phyloP scores from a whole-genome alignment of 2,888 invertebrate genomes.

The Drosophila koepferae region DNA sequence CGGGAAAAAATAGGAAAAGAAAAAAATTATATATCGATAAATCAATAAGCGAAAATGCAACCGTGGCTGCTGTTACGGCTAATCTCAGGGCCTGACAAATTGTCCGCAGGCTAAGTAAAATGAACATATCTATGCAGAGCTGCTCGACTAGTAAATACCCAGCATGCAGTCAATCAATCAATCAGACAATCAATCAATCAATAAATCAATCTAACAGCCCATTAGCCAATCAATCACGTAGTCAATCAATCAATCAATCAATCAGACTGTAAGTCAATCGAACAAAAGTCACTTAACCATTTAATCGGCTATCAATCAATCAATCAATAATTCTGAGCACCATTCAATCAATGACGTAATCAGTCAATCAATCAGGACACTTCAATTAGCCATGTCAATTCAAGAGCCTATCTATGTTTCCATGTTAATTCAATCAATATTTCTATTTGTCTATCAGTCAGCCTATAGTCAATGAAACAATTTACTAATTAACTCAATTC shows the following conservation, averaged over 20 bases:
- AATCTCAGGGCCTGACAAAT: slow-evolving; percentile 64
- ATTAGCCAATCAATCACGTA: background rate
- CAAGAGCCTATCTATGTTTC: background rate
- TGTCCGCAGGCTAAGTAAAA: slow-evolving; percentile 51
- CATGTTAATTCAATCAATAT: background rate
- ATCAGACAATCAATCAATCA: background rate
- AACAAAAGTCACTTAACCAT: no score
- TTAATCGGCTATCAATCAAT: background rate
- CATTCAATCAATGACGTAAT: background rate
- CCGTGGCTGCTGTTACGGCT: slow-evolving; percentile 54
- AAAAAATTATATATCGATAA: slow-evolving; percentile 54
- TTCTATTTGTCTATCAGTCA: background rate
- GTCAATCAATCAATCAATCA: background rate
- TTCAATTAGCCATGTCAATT: background rate
- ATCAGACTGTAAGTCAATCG: no score
- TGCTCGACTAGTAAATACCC: slow-evolving; percentile 16
- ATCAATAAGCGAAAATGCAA: slow-evolving; percentile 67
- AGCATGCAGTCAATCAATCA: background rate
- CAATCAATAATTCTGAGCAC: background rate
- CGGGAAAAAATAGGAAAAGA: background rate
- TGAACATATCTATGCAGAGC: background rate
- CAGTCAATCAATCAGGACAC: background rate
- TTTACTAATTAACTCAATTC: background rate
- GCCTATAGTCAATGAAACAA: background rate
- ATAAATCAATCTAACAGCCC: background rate